Evolutionary conservation across 2,888 invertebrate species (phyloP).

Genomic region (Epirrita christyi): DNA sequence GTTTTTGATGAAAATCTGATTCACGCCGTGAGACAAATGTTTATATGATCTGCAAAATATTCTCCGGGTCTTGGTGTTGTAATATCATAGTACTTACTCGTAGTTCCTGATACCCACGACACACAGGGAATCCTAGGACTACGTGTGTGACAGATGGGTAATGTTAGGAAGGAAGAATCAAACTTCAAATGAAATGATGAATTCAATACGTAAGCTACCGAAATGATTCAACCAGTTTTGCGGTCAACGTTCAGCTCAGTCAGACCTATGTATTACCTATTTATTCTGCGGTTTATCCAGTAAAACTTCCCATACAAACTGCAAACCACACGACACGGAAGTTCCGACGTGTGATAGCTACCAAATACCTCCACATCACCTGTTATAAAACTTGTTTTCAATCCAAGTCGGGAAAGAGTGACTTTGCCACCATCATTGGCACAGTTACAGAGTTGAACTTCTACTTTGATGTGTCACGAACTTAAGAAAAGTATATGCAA

Average conservation of each 20-base stretch:
- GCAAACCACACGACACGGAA: conserved; percentile 29
- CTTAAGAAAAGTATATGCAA: conserved; percentile 7
- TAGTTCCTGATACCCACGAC: too few relatives aligned
- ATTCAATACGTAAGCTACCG: conserved; percentile 1
- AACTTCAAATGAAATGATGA: too few relatives aligned
- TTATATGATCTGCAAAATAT: too few relatives aligned
- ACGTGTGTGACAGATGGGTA: too few relatives aligned
- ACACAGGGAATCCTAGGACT: too few relatives aligned
- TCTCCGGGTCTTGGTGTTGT: too few relatives aligned
- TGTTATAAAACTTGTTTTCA: conserved; percentile 49
- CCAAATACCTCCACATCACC: conserved; percentile 45
- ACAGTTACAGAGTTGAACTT: conserved; percentile 43
- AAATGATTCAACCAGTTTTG: conserved; percentile 22
- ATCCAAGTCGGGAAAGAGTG: conserved; percentile 44
- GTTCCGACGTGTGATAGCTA: conserved; percentile 41
- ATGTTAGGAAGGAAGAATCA: too few relatives aligned
- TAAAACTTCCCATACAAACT: conserved; percentile 32
- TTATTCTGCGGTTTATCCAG: conserved; percentile 12
- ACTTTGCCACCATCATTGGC: conserved; percentile 41
- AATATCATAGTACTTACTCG: too few relatives aligned
- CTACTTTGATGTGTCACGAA: conserved; percentile 18
- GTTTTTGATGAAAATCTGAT: neutral
- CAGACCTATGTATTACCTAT: neutral
- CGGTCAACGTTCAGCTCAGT: conserved; percentile 22
- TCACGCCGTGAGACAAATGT: too few relatives aligned